Evolutionary conservation across 2,888 invertebrate species (phyloP).

Genomic region (Leucozona laternaria): DNA sequence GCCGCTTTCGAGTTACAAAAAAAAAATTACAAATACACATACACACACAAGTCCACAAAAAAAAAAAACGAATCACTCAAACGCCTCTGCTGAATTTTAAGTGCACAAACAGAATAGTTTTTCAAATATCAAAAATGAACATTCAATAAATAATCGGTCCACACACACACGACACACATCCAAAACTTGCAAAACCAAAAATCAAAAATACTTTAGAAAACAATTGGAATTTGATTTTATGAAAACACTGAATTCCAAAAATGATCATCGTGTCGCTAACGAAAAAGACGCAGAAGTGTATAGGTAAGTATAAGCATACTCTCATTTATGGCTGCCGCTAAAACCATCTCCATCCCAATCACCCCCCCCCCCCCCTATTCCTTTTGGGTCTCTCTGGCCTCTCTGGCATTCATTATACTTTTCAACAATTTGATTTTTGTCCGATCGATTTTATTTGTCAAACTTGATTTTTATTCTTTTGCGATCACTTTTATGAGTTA

Average conservation of each 20-base stretch:
- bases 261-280: constrained; percentile 37
- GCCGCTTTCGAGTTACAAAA: not conserved
- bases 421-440: constrained; percentile 38
- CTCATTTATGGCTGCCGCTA: constrained; percentile 63
- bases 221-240: constrained; percentile 73
- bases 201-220: constrained; percentile 38
- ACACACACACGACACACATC: constrained; percentile 30
- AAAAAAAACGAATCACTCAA: constrained; percentile 47
- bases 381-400: not conserved
- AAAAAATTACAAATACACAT: not conserved
- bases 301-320: not conserved
- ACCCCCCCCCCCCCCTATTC: too few relatives aligned
- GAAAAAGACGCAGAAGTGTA: not conserved
- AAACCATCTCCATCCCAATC: too few relatives aligned
- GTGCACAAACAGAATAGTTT: constrained; percentile 66
- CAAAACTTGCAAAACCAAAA: not conserved
- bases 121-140: constrained; percentile 72
- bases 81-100: constrained; percentile 70
- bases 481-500: constrained; percentile 42
- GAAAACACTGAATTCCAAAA: constrained; percentile 74
- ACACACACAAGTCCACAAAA: not conserved
- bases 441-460: constrained; percentile 72
- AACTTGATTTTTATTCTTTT: constrained; percentile 53
- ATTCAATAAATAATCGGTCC: constrained; percentile 75
- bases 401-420: constrained; percentile 44